These are phyloP conservation scores for Aphelinus certus DNA, from an alignment of 1,140 invertebrate species.

Conservation along the genomic window DNA sequence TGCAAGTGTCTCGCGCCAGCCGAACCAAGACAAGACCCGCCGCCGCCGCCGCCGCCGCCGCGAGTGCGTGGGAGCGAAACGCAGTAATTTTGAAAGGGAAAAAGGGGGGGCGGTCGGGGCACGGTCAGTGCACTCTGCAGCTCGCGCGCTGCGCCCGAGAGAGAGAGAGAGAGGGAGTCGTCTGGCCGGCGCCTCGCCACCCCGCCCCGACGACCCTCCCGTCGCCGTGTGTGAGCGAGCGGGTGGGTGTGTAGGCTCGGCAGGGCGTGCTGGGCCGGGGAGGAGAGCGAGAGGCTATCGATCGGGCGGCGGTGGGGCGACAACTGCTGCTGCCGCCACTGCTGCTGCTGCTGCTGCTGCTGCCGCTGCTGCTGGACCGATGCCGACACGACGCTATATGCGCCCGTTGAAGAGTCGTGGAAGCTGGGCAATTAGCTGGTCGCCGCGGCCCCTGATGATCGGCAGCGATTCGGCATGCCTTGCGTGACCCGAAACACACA, in stretches of 20 bases:
- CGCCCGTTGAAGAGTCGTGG: too few species aligned
- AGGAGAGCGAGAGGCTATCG: conserved; percentile 10
- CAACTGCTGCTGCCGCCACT: not conserved
- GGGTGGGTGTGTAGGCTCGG: too few species aligned
- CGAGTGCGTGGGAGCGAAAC: conserved; percentile 1
- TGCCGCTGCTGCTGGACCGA: not conserved
- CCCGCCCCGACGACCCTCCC: too few species aligned
- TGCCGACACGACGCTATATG: conserved; percentile 13
- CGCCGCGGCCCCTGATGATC: too few species aligned
- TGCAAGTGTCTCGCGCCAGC: too few species aligned
- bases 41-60: not conserved
- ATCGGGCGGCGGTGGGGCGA: conserved; percentile 6
- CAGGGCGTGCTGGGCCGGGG: not conserved
- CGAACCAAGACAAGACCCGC: too few species aligned
- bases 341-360: not conserved
- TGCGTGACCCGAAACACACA: not conserved
- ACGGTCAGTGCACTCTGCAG: conserved; percentile 35
- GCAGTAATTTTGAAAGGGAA: conserved; percentile 30
- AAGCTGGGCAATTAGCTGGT: too few species aligned
- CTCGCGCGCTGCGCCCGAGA: not conserved
- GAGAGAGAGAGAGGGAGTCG: not conserved
- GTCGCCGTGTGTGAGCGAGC: too few species aligned
- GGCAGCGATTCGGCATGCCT: too few species aligned
- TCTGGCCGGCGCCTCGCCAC: conserved; percentile 21
- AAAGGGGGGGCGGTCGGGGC: not conserved